Conservation (phyloP, 2,888 invertebrate species). For the Volucella bombylans region DNA sequence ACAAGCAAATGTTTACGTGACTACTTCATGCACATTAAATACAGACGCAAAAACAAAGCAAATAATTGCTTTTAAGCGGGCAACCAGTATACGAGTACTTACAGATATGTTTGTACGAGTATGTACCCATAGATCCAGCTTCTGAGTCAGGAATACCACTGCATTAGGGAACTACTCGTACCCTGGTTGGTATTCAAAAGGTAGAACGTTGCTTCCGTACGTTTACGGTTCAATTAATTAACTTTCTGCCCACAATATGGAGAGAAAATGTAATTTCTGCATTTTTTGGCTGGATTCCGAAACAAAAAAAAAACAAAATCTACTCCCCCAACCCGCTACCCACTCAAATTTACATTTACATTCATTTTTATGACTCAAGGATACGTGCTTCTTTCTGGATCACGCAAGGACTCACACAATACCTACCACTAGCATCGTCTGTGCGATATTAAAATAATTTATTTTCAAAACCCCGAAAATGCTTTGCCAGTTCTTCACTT, state of each 20-base stretch:
- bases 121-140: not conserved
- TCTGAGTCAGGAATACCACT: too few species aligned
- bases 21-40: constrained; percentile 46
- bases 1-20: constrained; percentile 53
- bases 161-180: too few species aligned
- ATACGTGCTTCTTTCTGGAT: constrained; percentile 34
- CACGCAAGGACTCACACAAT: constrained; percentile 29
- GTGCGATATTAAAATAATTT: constrained; percentile 46
- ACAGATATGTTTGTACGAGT: not conserved
- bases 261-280: constrained; percentile 23
- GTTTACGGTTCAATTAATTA: constrained; percentile 51
- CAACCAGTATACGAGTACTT: too few species aligned
- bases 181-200: too few species aligned
- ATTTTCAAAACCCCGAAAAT: constrained; percentile 39
- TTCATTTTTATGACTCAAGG: constrained; percentile 39
- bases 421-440: not conserved
- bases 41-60: constrained; percentile 11
- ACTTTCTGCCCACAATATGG: constrained; percentile 4
- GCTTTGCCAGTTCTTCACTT: constrained; percentile 3
- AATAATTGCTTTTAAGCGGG: constrained; percentile 14
- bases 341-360: constrained; percentile 41
- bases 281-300: constrained; percentile 28
- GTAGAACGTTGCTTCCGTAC: too few species aligned
- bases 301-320: not conserved
- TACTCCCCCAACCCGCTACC: not conserved